Evolutionary conservation across 2,113 vertebrate species (phyloP).

Genomic region (Myrmecophaga tridactyla): DNA sequence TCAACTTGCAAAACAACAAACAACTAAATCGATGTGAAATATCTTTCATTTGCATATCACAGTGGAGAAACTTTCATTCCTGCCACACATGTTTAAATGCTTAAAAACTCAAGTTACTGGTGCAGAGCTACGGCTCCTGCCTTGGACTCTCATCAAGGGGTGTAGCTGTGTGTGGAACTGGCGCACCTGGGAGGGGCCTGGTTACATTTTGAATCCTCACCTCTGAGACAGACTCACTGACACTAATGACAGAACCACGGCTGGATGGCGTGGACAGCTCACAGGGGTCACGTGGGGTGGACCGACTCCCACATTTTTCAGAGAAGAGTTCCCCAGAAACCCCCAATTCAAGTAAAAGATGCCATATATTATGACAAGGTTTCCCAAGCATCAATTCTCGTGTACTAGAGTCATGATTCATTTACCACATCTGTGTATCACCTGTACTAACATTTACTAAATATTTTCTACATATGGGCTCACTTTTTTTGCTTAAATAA

Average conservation of each 20-base stretch:
- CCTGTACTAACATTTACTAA: constrained; percentile 66
- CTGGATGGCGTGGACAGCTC: neutral
- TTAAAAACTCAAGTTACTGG: constrained; percentile 38
- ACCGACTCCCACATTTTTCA: neutral
- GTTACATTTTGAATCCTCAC: neutral
- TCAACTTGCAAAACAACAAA: constrained; percentile 25
- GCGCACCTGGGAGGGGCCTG: too few species aligned
- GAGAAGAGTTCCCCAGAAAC: neutral
- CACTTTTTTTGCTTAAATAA: constrained; percentile 57
- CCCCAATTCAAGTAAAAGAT: neutral
- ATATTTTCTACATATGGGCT: constrained; percentile 49
- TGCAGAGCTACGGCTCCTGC: constrained; percentile 15
- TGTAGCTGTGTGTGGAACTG: constrained; percentile 31
- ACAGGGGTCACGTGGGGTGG: neutral
- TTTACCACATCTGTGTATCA: constrained; percentile 65
- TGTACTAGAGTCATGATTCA: neutral
- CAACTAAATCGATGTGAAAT: neutral
- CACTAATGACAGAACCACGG: neutral
- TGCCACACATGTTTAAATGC: constrained; percentile 37
- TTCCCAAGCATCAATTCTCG: neutral
- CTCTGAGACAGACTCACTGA: neutral
- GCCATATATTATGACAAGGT: neutral
- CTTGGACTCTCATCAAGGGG: neutral
- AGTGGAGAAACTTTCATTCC: constrained; percentile 27
- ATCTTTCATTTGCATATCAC: neutral